Base-by-base conservation (phyloP, 2,888 invertebrate species). In the Merodon equestris region DNA sequence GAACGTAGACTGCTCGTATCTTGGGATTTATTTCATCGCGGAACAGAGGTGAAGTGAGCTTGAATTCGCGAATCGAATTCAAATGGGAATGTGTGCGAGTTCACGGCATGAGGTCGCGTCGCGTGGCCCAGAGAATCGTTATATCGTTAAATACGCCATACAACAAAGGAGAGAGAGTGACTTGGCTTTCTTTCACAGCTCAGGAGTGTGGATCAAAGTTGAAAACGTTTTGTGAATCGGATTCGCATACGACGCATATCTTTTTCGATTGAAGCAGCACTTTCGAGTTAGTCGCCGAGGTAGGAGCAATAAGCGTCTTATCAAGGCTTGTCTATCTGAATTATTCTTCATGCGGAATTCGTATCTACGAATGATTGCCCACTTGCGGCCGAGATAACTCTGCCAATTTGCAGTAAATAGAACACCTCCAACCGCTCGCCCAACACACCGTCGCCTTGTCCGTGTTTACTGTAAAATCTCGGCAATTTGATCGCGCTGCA, bases 221-320 rank as follows among this genome's bases (percentile, higher is more conserved):
- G 79, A 79, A 79, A 79, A 79, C 74, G 74, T 79, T 79, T 79
- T 79, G 79, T 79, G 74, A 70, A 70, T 74, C 79, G 74, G 63
- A 64, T 60, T 64, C 63, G 68, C 56, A 61, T 79, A 57, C 50
- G 67, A 27, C 7, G 36, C 5, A 36, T 17, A 13, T 9, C 14
- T 13, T 34, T 51, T 51, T 54, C 50, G 50, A 40, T 61, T 44
- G 44, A 40, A 27, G 27, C 2, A 15, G 54, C 63, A 66, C 73
- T 71, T 63, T 66, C 72, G 57, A 70, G 76, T 66, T n/a, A 47
- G 51, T 13, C 12, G 45, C 17, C 40, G 48, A 13, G 45, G 54
- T 34, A 57, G 47, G 18, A 74, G 58, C 68, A 70, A 27, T 2
- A 27, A 63, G 77, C 66, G 56, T 57, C 57, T 4, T 73, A 67